Conservation (phyloP, 2,888 invertebrate species). For the Acrocera orbiculus region DNA sequence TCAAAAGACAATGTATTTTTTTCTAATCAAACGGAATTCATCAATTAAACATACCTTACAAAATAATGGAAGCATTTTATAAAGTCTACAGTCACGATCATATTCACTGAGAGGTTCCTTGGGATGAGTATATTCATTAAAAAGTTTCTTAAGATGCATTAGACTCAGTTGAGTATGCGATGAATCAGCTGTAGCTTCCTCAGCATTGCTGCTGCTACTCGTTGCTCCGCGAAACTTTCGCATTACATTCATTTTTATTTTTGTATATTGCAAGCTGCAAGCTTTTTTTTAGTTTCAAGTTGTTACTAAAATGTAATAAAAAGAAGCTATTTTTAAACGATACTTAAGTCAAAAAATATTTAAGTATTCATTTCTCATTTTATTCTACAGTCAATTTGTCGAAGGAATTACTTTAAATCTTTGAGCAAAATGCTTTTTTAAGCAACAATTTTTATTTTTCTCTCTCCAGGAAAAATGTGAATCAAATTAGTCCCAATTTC, state of each 20-base stretch:
- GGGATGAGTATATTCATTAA: constrained; percentile 86
- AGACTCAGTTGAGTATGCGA: constrained; percentile 79
- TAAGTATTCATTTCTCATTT: too few species aligned
- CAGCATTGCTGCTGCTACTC: constrained; percentile 32
- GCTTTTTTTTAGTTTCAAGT: constrained; percentile 2
- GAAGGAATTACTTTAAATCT: too few species aligned
- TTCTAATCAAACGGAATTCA: too few species aligned
- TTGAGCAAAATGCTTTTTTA: too few species aligned
- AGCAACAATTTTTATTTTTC: too few species aligned
- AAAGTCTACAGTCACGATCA: constrained; percentile 82
- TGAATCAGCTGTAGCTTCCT: constrained; percentile 34
- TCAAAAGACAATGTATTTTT: too few species aligned
- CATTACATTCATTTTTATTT: constrained; percentile 67
- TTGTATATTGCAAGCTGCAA: background rate
- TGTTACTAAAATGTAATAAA: constrained; percentile 5
- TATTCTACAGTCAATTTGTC: too few species aligned
- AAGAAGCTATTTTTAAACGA: too few species aligned
- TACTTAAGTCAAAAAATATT: too few species aligned
- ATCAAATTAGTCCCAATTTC: too few species aligned
- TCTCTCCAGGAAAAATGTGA: too few species aligned
- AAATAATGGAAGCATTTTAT: constrained; percentile 94
- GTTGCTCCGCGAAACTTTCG: constrained; percentile 69
- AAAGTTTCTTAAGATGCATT: constrained; percentile 91
- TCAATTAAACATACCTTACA: constrained; percentile 71
- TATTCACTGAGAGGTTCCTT: constrained; percentile 58